These are phyloP conservation scores for Pseudomyrmex flavicornis DNA, from an alignment of 1,140 invertebrate genomes.

Conservation along the genomic window DNA sequence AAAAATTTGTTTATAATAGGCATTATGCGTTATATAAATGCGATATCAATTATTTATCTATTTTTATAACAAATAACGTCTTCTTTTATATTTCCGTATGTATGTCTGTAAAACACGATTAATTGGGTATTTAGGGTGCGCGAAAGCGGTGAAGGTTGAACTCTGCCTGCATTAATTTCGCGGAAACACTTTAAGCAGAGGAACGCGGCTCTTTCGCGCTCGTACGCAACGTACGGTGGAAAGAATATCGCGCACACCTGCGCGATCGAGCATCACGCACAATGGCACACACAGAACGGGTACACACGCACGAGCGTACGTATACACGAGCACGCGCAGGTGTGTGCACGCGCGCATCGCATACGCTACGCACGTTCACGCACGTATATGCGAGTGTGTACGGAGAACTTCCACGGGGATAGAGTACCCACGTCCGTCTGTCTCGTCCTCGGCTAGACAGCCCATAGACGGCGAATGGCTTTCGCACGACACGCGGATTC, in stretches of 20 bases:
- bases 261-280: constrained; percentile 24
- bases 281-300: not conserved
- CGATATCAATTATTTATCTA: too few relatives aligned
- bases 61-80: too few relatives aligned
- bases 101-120: too few relatives aligned
- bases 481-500: constrained; percentile 46
- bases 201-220: constrained; percentile 27
- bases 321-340: not conserved
- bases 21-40: too few relatives aligned
- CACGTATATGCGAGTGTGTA: not conserved
- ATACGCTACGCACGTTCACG: not conserved
- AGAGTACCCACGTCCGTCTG: constrained; percentile 59
- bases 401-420: constrained; percentile 29
- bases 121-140: too few relatives aligned
- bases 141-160: not conserved
- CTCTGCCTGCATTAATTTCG: not conserved
- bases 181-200: constrained; percentile 19
- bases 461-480: constrained; percentile 72
- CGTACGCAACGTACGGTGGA: constrained; percentile 31
- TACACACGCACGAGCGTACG: not conserved
- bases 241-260: constrained; percentile 59
- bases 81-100: too few relatives aligned
- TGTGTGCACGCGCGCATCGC: not conserved
- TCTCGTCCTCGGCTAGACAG: constrained; percentile 72
- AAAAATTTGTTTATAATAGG: too few relatives aligned